Percentiles rank a stretch among this genome's conserved stretches.
phyloP scores from a whole-genome alignment of 1,140 invertebrate species.

The Caenorhabditis remanei region DNA sequence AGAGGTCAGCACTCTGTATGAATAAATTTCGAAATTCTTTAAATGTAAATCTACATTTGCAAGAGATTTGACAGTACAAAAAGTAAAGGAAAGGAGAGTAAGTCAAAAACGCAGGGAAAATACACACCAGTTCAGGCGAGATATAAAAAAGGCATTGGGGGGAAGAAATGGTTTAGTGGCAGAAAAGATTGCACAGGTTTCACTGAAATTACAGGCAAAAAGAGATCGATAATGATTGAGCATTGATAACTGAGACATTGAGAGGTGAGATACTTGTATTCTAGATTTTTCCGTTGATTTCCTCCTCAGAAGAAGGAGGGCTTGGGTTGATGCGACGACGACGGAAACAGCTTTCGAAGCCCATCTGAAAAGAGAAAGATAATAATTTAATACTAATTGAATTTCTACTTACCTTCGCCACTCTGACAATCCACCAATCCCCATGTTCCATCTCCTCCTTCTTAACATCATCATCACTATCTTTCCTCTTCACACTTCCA shows the following conservation, averaged over 20 bases:
- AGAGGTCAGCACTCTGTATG: constrained; percentile 25
- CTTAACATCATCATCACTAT: constrained; percentile 2
- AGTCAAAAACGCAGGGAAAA: background rate
- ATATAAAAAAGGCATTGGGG: background rate
- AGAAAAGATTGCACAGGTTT: background rate
- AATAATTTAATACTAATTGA: background rate
- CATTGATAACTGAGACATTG: background rate
- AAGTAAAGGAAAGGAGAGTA: background rate
- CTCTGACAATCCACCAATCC: constrained; percentile 43
- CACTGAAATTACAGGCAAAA: background rate
- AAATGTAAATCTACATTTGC: background rate
- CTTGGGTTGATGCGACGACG: background rate
- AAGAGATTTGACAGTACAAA: background rate
- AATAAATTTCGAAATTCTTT: background rate
- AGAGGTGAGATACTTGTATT: background rate
- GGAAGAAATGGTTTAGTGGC: background rate
- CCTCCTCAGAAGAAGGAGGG: background rate
- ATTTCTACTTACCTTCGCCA: background rate
- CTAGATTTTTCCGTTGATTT: background rate
- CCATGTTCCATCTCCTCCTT: constrained; percentile 38
- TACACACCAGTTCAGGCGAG: background rate
- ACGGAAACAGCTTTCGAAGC: constrained; percentile 48
- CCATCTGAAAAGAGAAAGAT: constrained; percentile 1
- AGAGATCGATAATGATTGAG: background rate
- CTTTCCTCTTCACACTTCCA: background rate